Evolutionary conservation across 1,140 invertebrate genomes (phyloP).

Genomic region (Megalonaias nervosa): DNA sequence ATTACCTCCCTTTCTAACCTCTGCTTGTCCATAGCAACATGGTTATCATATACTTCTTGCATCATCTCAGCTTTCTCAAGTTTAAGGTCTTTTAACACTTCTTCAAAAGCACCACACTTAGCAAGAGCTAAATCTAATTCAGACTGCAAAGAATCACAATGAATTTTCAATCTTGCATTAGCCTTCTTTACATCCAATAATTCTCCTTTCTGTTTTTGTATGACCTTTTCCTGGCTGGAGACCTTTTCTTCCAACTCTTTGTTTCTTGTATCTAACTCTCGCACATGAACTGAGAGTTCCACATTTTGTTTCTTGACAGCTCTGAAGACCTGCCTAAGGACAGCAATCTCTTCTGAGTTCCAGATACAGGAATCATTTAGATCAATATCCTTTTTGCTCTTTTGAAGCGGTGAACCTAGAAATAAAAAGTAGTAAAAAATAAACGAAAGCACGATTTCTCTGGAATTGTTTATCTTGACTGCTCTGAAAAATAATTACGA

Average conservation of each 20-base stretch:
- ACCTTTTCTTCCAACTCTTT: conserved; percentile 22
- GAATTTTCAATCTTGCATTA: conserved; percentile 27
- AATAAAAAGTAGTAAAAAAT: too few species aligned
- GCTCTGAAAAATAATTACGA: too few species aligned
- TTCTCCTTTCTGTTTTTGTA: conserved; percentile 19
- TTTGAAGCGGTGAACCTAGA: too few species aligned
- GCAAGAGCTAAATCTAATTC: conserved; percentile 33
- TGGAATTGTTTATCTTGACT: too few species aligned
- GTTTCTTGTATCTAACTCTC: conserved; percentile 30
- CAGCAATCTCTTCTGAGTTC: conserved; percentile 25
- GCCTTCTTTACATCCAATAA: conserved; percentile 18
- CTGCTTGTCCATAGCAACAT: conserved; percentile 23
- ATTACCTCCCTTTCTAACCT: conserved; percentile 28
- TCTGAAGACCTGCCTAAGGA: conserved; percentile 24
- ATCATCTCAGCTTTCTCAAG: conserved; percentile 30
- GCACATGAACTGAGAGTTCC: conserved; percentile 20
- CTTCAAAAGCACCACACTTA: conserved; percentile 33
- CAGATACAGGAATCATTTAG: conserved; percentile 28
- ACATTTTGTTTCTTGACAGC: conserved; percentile 29
- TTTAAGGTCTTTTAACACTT: conserved; percentile 30
- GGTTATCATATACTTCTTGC: conserved; percentile 32
- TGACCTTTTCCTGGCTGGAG: conserved; percentile 6
- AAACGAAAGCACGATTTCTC: too few species aligned
- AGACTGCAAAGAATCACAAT: conserved; percentile 23
- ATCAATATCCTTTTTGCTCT: neutral